phyloP scores from a whole-genome alignment of 2,797 vertebrate genomes.

The Melanotaenia pygmaea region DNA sequence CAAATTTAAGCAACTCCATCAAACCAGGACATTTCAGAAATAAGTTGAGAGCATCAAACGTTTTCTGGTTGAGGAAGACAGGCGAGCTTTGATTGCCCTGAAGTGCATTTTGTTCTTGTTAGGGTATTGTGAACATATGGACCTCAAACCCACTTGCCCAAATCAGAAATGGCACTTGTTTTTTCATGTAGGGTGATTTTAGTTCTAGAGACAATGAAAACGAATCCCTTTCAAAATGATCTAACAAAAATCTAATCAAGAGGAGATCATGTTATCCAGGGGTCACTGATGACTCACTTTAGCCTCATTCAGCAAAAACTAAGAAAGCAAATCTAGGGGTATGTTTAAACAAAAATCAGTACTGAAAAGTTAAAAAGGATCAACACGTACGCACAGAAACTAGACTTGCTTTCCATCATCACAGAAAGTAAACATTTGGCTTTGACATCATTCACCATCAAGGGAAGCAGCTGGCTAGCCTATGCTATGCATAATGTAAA shows the following conservation, averaged over 20 bases:
- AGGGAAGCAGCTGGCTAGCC: slow-evolving; percentile 56
- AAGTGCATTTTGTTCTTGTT: slow-evolving; percentile 77
- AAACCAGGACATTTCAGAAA: slow-evolving; percentile 71
- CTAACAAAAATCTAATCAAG: slow-evolving; percentile 67
- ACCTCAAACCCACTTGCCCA: slow-evolving; percentile 62
- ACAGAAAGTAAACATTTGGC: slow-evolving; percentile 59
- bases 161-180: slow-evolving; percentile 78
- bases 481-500: slow-evolving; percentile 49
- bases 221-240: slow-evolving; percentile 70
- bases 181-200: slow-evolving; percentile 75
- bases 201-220: slow-evolving; percentile 59
- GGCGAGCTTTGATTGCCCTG: slow-evolving; percentile 68
- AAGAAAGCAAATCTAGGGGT: slow-evolving; percentile 29
- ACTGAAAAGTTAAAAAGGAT: slow-evolving; percentile 55
- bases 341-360: slow-evolving; percentile 52
- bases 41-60: slow-evolving; percentile 65
- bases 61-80: slow-evolving; percentile 68
- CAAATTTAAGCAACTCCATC: slow-evolving; percentile 76
- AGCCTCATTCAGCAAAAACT: slow-evolving; percentile 47
- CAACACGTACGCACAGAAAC: slow-evolving; percentile 22
- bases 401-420: slow-evolving; percentile 46
- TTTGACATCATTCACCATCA: slow-evolving; percentile 48
- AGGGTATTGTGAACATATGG: slow-evolving; percentile 81
- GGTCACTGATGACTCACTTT: slow-evolving; percentile 66
- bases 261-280: slow-evolving; percentile 51